Evolutionary conservation across 2,797 vertebrate species (phyloP).

Genomic region (Sebastiscus tertius): DNA sequence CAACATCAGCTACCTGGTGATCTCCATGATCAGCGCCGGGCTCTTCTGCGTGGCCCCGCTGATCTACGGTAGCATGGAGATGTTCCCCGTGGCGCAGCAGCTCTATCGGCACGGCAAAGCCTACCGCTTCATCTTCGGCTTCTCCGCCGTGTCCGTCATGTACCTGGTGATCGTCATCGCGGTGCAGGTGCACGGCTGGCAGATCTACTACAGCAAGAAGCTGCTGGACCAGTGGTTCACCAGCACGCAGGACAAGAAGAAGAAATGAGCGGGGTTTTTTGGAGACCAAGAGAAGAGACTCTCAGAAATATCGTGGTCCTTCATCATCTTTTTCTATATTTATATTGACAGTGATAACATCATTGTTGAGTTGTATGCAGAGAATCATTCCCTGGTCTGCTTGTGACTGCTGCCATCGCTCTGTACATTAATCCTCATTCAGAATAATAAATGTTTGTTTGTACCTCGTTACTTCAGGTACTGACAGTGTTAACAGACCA

Average conservation of each 20-base stretch:
- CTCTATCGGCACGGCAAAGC: conserved; percentile 94
- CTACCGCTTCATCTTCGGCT: conserved; percentile 96
- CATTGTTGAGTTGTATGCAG: neutral
- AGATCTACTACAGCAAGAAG: conserved; percentile 98
- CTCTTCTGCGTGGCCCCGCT: conserved; percentile 93
- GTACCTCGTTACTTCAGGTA: neutral
- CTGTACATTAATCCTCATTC: neutral
- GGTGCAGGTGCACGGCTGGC: conserved; percentile 95
- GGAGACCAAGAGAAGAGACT: conserved; percentile 23
- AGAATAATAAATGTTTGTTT: neutral
- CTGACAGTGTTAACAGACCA: neutral
- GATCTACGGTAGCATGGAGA: conserved; percentile 96
- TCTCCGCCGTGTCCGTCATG: conserved; percentile 92
- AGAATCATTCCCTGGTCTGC: neutral
- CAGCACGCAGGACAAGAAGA: conserved; percentile 96
- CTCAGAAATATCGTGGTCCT: neutral
- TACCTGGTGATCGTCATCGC: conserved; percentile 92
- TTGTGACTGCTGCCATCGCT: neutral
- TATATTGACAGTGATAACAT: conserved; percentile 36
- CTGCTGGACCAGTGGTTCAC: conserved; percentile 97
- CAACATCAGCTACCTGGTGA: conserved; percentile 97
- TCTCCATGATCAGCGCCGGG: conserved; percentile 95
- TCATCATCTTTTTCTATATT: conserved; percentile 46
- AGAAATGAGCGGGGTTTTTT: conserved; percentile 78
- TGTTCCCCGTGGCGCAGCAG: conserved; percentile 96